Conservation (phyloP, 2,797 vertebrate genomes). For the Ataeniobius toweri region DNA sequence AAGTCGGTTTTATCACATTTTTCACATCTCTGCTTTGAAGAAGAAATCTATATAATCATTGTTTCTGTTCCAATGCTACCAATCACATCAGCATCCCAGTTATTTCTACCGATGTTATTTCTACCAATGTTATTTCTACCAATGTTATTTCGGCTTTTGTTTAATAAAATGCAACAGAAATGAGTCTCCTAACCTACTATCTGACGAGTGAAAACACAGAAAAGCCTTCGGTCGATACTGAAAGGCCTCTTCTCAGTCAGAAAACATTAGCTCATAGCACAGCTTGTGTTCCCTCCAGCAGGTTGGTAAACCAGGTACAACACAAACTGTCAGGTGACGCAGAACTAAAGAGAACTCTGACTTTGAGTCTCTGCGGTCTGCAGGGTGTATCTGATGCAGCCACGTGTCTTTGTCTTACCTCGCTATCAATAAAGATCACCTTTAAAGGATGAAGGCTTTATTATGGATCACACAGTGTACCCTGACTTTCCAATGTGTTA, state of each 20-base stretch:
- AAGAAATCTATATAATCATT: background rate
- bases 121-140: background rate
- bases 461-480: constrained; percentile 9
- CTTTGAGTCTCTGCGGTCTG: constrained; percentile 55
- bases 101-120: too few species aligned
- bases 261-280: constrained; percentile 23
- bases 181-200: background rate
- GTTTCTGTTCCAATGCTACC: background rate
- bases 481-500: constrained; percentile 22
- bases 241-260: constrained; percentile 5
- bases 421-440: constrained; percentile 34
- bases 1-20: background rate
- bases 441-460: constrained; percentile 30
- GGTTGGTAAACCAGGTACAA: constrained; percentile 9
- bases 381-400: constrained; percentile 51
- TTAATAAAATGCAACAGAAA: background rate
- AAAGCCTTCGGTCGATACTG: background rate
- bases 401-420: constrained; percentile 12
- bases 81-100: too few species aligned
- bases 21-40: background rate
- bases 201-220: background rate
- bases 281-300: constrained; percentile 16
- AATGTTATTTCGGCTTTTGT: background rate
- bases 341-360: constrained; percentile 29
- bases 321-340: constrained; percentile 30